A percentile compares a stretch with the other conserved stretches of the same genome.
phyloP scores from a whole-genome alignment of 2,113 vertebrate genomes.

The Muntiacus muntjak region DNA sequence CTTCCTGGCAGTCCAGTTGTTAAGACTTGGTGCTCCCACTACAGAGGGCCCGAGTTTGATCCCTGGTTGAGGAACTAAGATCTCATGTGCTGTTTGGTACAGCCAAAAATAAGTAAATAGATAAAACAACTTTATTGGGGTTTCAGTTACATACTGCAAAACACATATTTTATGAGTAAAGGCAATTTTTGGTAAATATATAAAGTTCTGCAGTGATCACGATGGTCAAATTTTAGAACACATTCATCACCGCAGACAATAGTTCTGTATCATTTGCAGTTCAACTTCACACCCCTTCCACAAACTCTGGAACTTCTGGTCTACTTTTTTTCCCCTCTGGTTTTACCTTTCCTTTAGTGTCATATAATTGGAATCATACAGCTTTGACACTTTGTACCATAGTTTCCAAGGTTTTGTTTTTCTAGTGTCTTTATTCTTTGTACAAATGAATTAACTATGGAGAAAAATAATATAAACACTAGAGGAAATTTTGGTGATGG shows the following conservation, averaged over 20 bases:
- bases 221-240: background rate
- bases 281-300: background rate
- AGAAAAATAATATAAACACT: background rate
- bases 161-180: background rate
- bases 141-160: background rate
- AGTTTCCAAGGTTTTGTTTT: background rate
- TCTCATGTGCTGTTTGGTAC: background rate
- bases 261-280: background rate
- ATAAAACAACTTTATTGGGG: background rate
- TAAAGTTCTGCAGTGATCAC: background rate
- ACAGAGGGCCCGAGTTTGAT: rapidly evolving
- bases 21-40: background rate
- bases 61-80: background rate
- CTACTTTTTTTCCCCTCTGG: background rate
- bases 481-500: background rate
- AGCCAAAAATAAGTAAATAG: background rate
- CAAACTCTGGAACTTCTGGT: background rate
- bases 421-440: background rate
- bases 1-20: background rate
- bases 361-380: background rate
- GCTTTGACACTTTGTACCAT: background rate
- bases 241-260: background rate
- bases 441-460: background rate
- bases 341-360: background rate
- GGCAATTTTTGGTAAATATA: background rate